Evolutionary conservation across 2,888 invertebrate species (phyloP), one percentile per base, ranked within the genome.

Genomic region (Chaitophorus viminalis): DNA sequence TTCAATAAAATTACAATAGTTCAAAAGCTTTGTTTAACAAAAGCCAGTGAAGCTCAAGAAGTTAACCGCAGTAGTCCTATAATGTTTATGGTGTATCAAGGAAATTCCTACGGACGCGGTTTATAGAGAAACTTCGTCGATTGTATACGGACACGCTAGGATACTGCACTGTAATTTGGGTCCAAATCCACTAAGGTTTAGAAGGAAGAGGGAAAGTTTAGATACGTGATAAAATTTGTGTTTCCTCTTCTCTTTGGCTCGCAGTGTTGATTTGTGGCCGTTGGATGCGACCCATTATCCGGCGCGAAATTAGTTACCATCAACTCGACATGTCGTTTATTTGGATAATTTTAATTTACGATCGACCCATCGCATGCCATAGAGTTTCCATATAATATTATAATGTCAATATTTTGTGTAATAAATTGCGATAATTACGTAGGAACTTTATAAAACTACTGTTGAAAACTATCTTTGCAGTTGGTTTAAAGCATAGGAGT

Each of bases 231-330:
- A 76, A 76, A 84, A 84, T 84, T 39, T 31, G 60, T 31, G 84
- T 68, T 82, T 74, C 72, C 84, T 46, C 76, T 31, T 21, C 14
- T 3, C 36, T 65, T n/a, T 68, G 31, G 52, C 18, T 6, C 46
- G 14, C 14, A 46, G 46, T 46, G 83, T 84, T 85, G 85, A 85
- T 85, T 85, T 85, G 77, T 85, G 33, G 85, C 31, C 46, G 76
- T 76, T 46, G 76, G 76, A 84, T 52, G 54, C 77, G 85, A 85
- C 85, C 85, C 84, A 46, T 84, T 84, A 31, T 65, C 84, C 84
- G 75, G 76, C 46, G 75, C 39, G 85, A 85, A 85, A 85, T 85
- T 85, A 85, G 77, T 85, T 85, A 84, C 68, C 65, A 46, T 77
- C 75, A 68, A 72, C 84, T 68, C 36, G 65, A 74, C 75, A 31